Base-by-base conservation (phyloP, 2,888 invertebrate species). In the Barypeithes pellucidus region DNA sequence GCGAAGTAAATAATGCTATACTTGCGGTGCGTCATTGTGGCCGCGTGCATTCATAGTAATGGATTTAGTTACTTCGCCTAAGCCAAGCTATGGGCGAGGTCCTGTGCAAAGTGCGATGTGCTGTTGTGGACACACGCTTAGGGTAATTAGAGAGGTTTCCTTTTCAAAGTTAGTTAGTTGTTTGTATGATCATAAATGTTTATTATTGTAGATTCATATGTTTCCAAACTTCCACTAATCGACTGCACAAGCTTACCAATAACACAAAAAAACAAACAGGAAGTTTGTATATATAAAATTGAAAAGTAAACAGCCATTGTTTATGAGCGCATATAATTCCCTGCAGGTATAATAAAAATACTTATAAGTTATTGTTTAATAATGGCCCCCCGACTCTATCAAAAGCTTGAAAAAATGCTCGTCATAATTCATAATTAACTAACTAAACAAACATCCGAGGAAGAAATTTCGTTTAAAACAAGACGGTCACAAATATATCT, bases 401-500 rank as follows among this genome's bases (percentile, higher is more conserved):
- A 33, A 62, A 43, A 62, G 63, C 59, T 50, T 20, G 39, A 63
- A 73, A 65, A 72, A 62, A 68, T 62, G 61, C 63, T 63, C 36
- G 72, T 73, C 72, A 73, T 73, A 73, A 67, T 67, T 68, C 72
- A 67, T 73, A 73, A 73, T 73, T 72, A 72, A 72, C 67, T 29
- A 63, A 67, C 72, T 73, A 73, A 73, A 63, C 63, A 73, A 73
- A 73, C 67, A 73, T 57, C 43, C 39, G 47, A 71, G 50, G 41
- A 45, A 70, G 16, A 16, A 7, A 2, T 29, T 7, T 29, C 29
- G 29, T 4, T 7, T 29, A 29, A 7, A 29, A 9, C 29, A 29
- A 8, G 29, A 29, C 3, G 7, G 29, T 29, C 29, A 29, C 1
- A 5, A 29, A 7, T 29, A 8, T 29, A 9, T 3, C 29, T 5